These are phyloP conservation scores for Silurus asotus DNA, from an alignment of 2,113 vertebrate species.

Conservation along the genomic window DNA sequence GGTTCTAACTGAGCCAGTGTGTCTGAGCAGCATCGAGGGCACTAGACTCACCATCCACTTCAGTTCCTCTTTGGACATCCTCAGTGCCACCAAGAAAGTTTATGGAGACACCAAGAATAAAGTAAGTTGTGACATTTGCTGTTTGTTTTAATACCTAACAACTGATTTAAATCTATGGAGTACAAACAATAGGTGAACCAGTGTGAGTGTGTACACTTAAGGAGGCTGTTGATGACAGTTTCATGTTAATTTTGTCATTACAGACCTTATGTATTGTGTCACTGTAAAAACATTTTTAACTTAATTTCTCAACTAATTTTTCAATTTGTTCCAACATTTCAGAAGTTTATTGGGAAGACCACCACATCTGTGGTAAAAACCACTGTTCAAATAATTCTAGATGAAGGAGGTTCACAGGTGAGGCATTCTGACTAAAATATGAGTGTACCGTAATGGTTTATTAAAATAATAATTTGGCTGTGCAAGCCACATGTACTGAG, in stretches of 20 bases:
- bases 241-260: no score
- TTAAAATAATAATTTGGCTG: not conserved
- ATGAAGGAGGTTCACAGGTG: conserved; percentile 86
- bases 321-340: conserved; percentile 18
- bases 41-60: conserved; percentile 79
- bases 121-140: conserved; percentile 69
- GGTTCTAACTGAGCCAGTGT: conserved; percentile 72
- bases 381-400: conserved; percentile 77
- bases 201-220: not conserved
- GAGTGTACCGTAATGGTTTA: not conserved
- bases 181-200: not conserved
- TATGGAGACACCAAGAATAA: conserved; percentile 79
- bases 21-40: conserved; percentile 76
- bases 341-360: conserved; percentile 79
- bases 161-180: not conserved
- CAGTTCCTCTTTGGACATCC: conserved; percentile 83
- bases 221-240: not conserved
- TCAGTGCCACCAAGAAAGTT: conserved; percentile 68
- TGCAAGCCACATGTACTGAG: not conserved
- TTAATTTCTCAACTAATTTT: not conserved
- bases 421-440: not conserved
- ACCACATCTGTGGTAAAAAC: conserved; percentile 80
- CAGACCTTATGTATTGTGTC: not conserved
- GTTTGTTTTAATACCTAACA: not conserved
- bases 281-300: not conserved